A percentile compares a stretch with the other conserved stretches of the same genome.
These are phyloP conservation scores for Nemoura dubitans DNA, from an alignment of 2,888 invertebrate species.

Conservation along the genomic window DNA sequence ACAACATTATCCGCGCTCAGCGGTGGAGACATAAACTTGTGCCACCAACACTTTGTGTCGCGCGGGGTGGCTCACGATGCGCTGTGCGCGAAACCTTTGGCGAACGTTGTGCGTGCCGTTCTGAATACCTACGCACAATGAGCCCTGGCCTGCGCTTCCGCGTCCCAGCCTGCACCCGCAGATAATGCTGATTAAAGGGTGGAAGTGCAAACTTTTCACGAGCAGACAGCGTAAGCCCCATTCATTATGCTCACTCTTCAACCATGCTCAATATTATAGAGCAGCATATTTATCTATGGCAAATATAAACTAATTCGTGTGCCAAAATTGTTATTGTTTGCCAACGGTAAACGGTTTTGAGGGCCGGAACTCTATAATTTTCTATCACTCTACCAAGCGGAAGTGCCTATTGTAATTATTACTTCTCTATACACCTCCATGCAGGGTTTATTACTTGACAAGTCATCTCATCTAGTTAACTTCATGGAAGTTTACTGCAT, in stretches of 20 bases:
- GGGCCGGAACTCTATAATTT: slow-evolving; percentile 40
- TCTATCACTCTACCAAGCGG: slow-evolving; percentile 25
- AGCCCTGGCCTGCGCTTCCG: neutral
- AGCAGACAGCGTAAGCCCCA: slow-evolving; percentile 3
- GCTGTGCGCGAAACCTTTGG: neutral
- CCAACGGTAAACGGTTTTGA: slow-evolving; percentile 29
- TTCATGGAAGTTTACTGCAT: neutral
- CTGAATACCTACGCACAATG: neutral
- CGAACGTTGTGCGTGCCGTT: neutral
- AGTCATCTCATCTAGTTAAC: slow-evolving; percentile 39
- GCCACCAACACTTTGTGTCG: neutral
- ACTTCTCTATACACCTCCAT: slow-evolving; percentile 20
- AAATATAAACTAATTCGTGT: slow-evolving; percentile 2
- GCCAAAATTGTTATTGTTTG: slow-evolving; percentile 40
- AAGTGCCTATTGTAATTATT: slow-evolving; percentile 38
- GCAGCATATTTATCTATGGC: neutral
- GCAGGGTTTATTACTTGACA: slow-evolving; percentile 35
- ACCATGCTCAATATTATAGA: neutral
- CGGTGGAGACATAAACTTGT: neutral
- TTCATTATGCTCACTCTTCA: neutral
- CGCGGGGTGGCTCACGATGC: no score
- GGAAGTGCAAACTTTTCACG: neutral
- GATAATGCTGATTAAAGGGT: slow-evolving; percentile 12
- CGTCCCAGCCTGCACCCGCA: neutral
- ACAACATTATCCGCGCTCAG: neutral